These are phyloP conservation scores for Xiphydria camelus DNA, from an alignment of 2,888 invertebrate genomes.

Conservation along the genomic window DNA sequence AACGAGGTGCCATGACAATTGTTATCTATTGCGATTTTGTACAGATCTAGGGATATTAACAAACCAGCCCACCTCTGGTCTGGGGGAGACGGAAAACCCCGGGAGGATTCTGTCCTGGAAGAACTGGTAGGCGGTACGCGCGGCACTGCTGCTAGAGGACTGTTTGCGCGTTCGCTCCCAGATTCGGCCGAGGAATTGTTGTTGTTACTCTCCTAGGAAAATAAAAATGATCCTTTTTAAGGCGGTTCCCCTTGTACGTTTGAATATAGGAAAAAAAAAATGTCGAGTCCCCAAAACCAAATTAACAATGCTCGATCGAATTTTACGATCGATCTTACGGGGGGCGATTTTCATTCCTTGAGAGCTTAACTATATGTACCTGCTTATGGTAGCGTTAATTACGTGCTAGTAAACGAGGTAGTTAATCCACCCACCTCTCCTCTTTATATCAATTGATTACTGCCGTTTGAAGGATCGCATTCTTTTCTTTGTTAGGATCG, in stretches of 20 bases:
- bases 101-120: conserved; percentile 38
- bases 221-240: conserved; percentile 23
- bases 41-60: too few relatives aligned
- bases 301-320: conserved; percentile 7
- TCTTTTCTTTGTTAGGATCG: too few relatives aligned
- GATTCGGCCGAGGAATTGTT: conserved; percentile 53
- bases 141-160: conserved; percentile 33
- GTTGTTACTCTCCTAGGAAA: conserved; percentile 55
- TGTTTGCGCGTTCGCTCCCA: conserved; percentile 42
- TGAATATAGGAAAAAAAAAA: too few relatives aligned
- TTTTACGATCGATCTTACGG: neutral
- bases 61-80: conserved; percentile 56
- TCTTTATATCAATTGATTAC: too few relatives aligned
- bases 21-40: neutral
- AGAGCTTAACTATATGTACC: too few relatives aligned
- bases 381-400: too few relatives aligned
- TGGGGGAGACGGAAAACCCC: conserved; percentile 39
- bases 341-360: too few relatives aligned
- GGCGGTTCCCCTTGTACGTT: conserved; percentile 4
- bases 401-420: too few relatives aligned
- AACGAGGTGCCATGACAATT: neutral
- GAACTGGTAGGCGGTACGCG: conserved; percentile 20
- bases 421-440: too few relatives aligned
- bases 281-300: neutral
- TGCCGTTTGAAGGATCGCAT: too few relatives aligned